A percentile compares a stretch with the other conserved stretches of the same genome.
phyloP scores from a whole-genome alignment of 2,113 vertebrate genomes.

The Hiodon alosoides region DNA sequence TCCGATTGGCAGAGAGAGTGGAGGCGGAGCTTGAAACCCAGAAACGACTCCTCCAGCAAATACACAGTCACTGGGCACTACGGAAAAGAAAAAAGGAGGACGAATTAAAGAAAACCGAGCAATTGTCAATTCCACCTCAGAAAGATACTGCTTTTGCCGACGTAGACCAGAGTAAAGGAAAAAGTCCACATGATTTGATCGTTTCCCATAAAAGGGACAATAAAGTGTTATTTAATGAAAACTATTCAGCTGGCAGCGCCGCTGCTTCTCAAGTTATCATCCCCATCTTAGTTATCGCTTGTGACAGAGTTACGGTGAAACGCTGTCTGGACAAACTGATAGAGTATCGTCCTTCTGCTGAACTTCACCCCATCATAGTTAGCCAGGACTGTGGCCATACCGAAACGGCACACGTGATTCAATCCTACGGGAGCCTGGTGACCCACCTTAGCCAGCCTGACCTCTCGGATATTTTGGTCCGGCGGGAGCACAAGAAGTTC shows the following conservation, averaged over 20 bases:
- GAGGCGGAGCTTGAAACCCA: slow-evolving; percentile 80
- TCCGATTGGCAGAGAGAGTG: slow-evolving; percentile 65
- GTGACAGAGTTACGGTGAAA: slow-evolving; percentile 83
- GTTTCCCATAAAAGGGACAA: slow-evolving; percentile 7
- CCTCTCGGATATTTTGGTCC: slow-evolving; percentile 64
- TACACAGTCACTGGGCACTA: slow-evolving; percentile 60
- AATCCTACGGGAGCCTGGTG: slow-evolving; percentile 73
- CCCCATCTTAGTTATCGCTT: slow-evolving; percentile 84
- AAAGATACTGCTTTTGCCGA: slow-evolving; percentile 1
- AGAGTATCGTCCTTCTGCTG: slow-evolving; percentile 72
- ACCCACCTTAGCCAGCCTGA: slow-evolving; percentile 79
- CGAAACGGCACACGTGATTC: slow-evolving; percentile 76
- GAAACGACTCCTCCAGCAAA: slow-evolving; percentile 75
- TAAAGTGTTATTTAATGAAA: background rate
- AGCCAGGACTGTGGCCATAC: slow-evolving; percentile 91
- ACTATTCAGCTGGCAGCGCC: background rate
- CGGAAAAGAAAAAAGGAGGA: slow-evolving; percentile 59
- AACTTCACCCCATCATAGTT: slow-evolving; percentile 78
- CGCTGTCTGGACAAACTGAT: slow-evolving; percentile 84
- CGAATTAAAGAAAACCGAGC: slow-evolving; percentile 12
- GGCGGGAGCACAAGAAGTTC: slow-evolving; percentile 84
- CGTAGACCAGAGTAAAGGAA: slow-evolving; percentile 18
- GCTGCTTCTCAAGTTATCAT: slow-evolving; percentile 51
- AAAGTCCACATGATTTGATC: slow-evolving; percentile 7
- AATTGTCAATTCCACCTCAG: too few relatives aligned